Evolutionary conservation across 2,888 invertebrate species (phyloP).

Genomic region (Drosophila melanosoma): DNA sequence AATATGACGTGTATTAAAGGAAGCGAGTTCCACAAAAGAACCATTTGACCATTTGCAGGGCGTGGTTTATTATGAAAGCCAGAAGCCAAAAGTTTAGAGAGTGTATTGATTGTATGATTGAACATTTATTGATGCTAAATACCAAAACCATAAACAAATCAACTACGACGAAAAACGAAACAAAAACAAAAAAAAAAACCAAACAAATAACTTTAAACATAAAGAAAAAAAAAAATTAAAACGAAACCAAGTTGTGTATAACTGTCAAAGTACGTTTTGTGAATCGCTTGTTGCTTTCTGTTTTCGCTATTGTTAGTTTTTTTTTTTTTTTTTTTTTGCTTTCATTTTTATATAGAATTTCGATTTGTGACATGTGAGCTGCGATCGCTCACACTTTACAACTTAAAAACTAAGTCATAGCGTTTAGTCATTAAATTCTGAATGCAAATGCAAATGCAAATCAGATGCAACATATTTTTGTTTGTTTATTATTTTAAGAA

Average conservation of each 20-base stretch:
- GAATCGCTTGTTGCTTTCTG: slow-evolving; percentile 39
- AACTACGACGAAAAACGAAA: slow-evolving; percentile 11
- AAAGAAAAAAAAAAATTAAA: slow-evolving; percentile 7
- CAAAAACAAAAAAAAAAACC: slow-evolving; percentile 10
- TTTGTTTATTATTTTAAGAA: slow-evolving; percentile 7
- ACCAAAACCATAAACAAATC: slow-evolving; percentile 37
- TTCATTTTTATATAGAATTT: slow-evolving; percentile 8
- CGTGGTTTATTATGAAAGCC: slow-evolving; percentile 24
- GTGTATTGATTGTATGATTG: slow-evolving; percentile 31
- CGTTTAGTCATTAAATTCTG: slow-evolving; percentile 43
- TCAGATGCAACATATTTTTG: slow-evolving; percentile 18
- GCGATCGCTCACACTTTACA: slow-evolving; percentile 28
- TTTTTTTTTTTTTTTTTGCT: slow-evolving; percentile 2
- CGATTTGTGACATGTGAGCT: slow-evolving; percentile 32
- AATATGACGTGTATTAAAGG: slow-evolving; percentile 31
- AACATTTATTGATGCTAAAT: slow-evolving; percentile 47
- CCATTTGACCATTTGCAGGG: slow-evolving; percentile 51
- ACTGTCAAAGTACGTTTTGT: slow-evolving; percentile 17
- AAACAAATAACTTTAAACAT: not conserved
- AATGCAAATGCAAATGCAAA: slow-evolving; percentile 15
- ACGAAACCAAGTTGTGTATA: slow-evolving; percentile 15
- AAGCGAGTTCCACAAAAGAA: slow-evolving; percentile 50
- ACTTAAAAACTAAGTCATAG: slow-evolving; percentile 77
- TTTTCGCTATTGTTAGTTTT: slow-evolving; percentile 5
- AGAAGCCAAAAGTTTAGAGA: slow-evolving; percentile 31